These are phyloP conservation scores for Lucinisca nassula DNA, from an alignment of 2,888 invertebrate species.

Conservation along the genomic window DNA sequence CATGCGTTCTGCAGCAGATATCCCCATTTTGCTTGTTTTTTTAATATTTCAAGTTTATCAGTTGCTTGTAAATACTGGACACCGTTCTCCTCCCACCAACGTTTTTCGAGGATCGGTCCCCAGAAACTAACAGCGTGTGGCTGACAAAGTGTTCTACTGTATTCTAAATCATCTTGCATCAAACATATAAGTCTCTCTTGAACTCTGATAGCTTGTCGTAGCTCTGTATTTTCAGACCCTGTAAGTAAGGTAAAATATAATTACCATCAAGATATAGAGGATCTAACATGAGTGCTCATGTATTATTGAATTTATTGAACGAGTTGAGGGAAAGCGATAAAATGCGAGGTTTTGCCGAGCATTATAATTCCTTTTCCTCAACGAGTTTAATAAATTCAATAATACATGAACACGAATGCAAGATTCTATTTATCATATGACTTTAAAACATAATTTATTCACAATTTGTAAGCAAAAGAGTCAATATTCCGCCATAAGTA, in stretches of 20 bases:
- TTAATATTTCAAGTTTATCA: not conserved
- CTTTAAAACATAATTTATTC: too few species aligned
- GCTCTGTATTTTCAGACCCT: not conserved
- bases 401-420: too few species aligned
- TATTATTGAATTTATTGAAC: not conserved
- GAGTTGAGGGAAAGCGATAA: too few species aligned
- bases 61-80: not conserved
- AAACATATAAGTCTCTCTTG: not conserved
- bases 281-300: not conserved
- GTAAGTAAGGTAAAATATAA: not conserved
- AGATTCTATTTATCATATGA: too few species aligned
- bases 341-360: too few species aligned
- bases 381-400: too few species aligned
- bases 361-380: too few species aligned
- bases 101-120: not conserved
- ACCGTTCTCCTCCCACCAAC: not conserved
- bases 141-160: not conserved
- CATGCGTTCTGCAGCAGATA: not conserved
- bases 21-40: not conserved
- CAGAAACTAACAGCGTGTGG: not conserved
- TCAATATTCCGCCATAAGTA: too few species aligned
- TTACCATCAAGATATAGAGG: not conserved
- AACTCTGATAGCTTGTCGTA: not conserved
- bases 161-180: not conserved
- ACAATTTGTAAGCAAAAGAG: too few species aligned